Base-by-base conservation (phyloP, 2,888 invertebrate species). In the Podabrus alpinus region DNA sequence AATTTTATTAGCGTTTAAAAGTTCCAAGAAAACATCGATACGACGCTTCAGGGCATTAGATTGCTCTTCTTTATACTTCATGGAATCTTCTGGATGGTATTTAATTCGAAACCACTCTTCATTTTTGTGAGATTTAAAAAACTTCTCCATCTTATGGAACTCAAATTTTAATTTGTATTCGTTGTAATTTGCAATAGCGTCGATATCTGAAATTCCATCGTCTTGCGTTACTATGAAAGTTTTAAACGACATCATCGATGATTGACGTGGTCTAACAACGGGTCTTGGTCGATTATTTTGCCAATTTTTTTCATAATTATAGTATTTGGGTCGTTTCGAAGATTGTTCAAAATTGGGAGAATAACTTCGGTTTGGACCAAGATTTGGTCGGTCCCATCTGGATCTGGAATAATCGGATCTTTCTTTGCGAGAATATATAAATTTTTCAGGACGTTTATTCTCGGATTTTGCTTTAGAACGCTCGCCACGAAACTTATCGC, bases 71-170 rank as follows among this genome's bases (percentile, higher is more conserved):
- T 95, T 96, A 72, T 96, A 90, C 87, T 95, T 97, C 24, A 94
- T 91, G 70, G 96, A 96, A 85, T 99, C 98, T 87, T 97, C 97
- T 3, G 99, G 99, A 88, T 99, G 99, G 86, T 99, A 99, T 90
- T 99, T 99, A 82, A 95, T 93, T 89, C 98, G 97, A 91, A 99
- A 99, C 99, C 99, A 99, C 93, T 99, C 99, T 88, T 99, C 99
- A 85, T 99, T 99, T 89, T 99, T 99, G 90, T 99, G 99, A 66
- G 96, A 95, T 83, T 98, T 94, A 89, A 99, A 99, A 90, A 99
- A 99, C 87, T 99, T 98, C 88, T 97, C 97, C 72, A 99, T 92
- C 87, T 99, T 99, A 86, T 97, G 97, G 70, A 97, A 91, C 83
- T 95, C 94, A 88, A 98, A 99, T 84, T 99, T 99, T 84, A 96